Percentiles rank a stretch among this genome's conserved stretches.
These are phyloP conservation scores for Baronia brevicornis DNA, from an alignment of 2,888 invertebrate genomes.

Conservation along the genomic window DNA sequence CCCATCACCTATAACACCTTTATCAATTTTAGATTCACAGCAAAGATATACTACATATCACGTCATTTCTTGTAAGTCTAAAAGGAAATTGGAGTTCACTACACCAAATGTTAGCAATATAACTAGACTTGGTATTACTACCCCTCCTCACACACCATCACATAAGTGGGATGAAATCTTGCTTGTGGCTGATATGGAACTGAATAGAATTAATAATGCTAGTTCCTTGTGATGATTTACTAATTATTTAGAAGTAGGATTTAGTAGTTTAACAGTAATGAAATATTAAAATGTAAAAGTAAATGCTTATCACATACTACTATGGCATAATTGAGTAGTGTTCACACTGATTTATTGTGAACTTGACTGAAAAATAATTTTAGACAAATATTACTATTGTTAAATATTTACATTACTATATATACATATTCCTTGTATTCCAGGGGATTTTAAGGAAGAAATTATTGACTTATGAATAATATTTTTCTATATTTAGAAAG, in stretches of 20 bases:
- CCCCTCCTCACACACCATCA: slow-evolving; percentile 63
- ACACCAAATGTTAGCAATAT: slow-evolving; percentile 52
- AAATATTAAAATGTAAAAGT: too few species aligned
- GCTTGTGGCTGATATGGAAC: slow-evolving; percentile 75
- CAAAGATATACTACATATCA: slow-evolving; percentile 42
- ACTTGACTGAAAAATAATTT: slow-evolving; percentile 18
- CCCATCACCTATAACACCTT: slow-evolving; percentile 58
- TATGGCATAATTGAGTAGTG: too few species aligned
- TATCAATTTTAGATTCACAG: slow-evolving; percentile 41
- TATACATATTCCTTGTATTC: too few species aligned
- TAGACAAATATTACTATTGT: slow-evolving; percentile 2
- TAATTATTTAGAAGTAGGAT: too few species aligned
- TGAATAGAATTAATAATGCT: slow-evolving; percentile 72
- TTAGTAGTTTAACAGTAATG: too few species aligned
- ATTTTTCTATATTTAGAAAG: too few species aligned
- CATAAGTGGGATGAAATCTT: slow-evolving; percentile 76
- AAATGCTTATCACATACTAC: too few species aligned
- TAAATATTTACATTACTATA: too few species aligned
- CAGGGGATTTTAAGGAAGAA: too few species aligned
- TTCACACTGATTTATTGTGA: slow-evolving; percentile 14
- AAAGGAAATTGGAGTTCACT: slow-evolving; percentile 66
- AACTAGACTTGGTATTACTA: slow-evolving; percentile 48
- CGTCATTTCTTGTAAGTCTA: slow-evolving; percentile 55
- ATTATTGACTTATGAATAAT: too few species aligned
- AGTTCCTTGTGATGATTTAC: slow-evolving; percentile 43